phyloP scores from a whole-genome alignment of 2,113 vertebrate species.

The Leuciscus idus region DNA sequence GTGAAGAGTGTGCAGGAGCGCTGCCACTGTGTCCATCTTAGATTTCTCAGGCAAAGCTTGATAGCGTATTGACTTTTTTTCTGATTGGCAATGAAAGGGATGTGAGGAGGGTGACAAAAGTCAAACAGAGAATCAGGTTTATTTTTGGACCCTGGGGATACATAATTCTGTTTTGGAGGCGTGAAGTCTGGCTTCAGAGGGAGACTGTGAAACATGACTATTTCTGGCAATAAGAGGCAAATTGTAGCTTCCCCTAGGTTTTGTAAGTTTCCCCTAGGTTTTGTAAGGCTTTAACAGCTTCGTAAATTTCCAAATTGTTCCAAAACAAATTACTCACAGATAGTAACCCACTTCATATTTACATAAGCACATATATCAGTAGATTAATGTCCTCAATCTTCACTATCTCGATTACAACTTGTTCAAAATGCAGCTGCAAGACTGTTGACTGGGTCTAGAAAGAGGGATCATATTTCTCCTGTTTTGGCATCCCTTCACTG shows the following conservation, averaged over 20 bases:
- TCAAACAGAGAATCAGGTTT: conserved; percentile 32
- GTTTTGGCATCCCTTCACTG: too few species aligned
- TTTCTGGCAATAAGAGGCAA: not conserved
- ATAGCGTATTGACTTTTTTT: conserved; percentile 51
- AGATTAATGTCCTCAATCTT: too few species aligned
- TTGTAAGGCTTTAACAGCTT: conserved; percentile 57
- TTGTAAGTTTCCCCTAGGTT: conserved; percentile 40
- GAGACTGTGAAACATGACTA: conserved; percentile 35
- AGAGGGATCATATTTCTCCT: too few species aligned
- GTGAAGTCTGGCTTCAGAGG: conserved; percentile 36
- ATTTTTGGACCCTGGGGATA: not conserved
- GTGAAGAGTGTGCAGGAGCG: conserved; percentile 54
- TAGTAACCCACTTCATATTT: conserved; percentile 50
- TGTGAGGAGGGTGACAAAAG: conserved; percentile 25
- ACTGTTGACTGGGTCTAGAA: too few species aligned
- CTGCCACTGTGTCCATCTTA: not conserved
- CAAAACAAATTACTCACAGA: conserved; percentile 64
- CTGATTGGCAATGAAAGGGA: conserved; percentile 44
- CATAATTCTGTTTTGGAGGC: conserved; percentile 19
- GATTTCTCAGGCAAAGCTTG: conserved; percentile 33
- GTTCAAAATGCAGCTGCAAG: too few species aligned
- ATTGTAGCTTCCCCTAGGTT: not conserved
- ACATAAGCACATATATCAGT: too few species aligned
- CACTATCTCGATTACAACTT: too few species aligned
- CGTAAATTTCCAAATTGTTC: conserved; percentile 49